Evolutionary conservation across 2,113 vertebrate genomes (phyloP), one percentile per base, ranked within the genome.

Genomic region (Muscicapa adusta): DNA sequence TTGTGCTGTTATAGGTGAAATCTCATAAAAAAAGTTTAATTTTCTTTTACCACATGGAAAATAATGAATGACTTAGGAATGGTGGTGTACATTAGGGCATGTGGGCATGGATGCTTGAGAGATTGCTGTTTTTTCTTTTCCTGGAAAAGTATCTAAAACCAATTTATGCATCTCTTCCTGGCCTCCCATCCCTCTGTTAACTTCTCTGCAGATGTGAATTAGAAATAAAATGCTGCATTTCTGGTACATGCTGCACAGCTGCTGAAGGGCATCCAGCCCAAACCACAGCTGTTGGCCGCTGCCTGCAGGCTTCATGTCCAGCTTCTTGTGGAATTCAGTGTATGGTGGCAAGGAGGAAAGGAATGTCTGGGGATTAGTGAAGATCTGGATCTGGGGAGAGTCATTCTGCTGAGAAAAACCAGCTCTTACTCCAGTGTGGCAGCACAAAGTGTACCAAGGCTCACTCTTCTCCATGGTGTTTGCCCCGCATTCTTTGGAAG

Each of bases 401-500:
- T 25, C 50, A 26, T 57, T 93, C 26, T 14, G 8, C 38, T 26
- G 12, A 73, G 38, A 5, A 67, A 31, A 62, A 34, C 0, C 4
- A 50, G 38, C 18, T 74, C 8, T 53, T 38, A 16, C 10, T 50
- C 15, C 62, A 18, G 18, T 0, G 48, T 28, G 25, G 70, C 70
- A 61, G 50, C 54, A 51, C 2, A 0, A 34, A 26, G 13, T 1
- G 3, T 18, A 15, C 40, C 8, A 14, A 14, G 0, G 0, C 13
- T 40, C 3, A 1, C 31, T 70, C 6, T 5, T 13, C 25, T 13
- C 58, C 1, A 1, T 1, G 15, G 23, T 0, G 1, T 63, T 40
- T 58, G 40, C 12, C 43, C 19, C 0, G 0, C 4, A 0, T 12
- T 4, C n/a, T 16, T 3, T 3, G 18, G 22, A 43, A 74, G 22